A percentile compares a stretch with the other conserved stretches of the same genome.
Conservation (phyloP, 2,113 vertebrate genomes). For the Limanda limanda region DNA sequence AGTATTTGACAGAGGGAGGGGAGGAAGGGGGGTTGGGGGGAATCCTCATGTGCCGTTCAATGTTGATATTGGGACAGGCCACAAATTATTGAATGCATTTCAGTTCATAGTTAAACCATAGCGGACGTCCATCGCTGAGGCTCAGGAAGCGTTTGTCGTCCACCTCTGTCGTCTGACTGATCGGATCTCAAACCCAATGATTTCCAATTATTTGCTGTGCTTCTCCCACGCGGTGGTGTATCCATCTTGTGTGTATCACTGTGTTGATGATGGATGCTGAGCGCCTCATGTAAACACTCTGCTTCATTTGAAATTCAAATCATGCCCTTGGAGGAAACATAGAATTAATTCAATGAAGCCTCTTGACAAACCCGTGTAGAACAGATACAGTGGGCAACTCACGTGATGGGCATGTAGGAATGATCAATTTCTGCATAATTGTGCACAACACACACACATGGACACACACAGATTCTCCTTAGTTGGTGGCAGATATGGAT, state of each 20-base stretch:
- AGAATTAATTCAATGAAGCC: conserved; percentile 13
- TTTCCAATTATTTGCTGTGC: not conserved
- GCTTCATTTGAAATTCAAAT: conserved; percentile 33
- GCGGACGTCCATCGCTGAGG: too few relatives aligned
- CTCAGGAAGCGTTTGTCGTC: too few relatives aligned
- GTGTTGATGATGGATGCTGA: conserved; percentile 15
- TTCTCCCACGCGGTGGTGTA: conserved; percentile 13
- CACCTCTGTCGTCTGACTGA: not conserved
- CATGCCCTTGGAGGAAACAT: conserved; percentile 10
- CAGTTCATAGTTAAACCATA: too few relatives aligned
- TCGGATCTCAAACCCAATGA: not conserved
- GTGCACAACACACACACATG: conserved; percentile 13
- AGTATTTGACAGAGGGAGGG: not conserved
- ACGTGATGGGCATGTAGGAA: not conserved
- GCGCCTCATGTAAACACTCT: not conserved
- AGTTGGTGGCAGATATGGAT: conserved; percentile 11
- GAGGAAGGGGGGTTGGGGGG: too few relatives aligned
- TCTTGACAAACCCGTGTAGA: conserved; percentile 7
- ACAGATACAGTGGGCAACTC: not conserved
- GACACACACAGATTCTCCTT: not conserved
- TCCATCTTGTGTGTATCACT: conserved; percentile 22
- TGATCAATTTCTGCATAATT: conserved; percentile 25
- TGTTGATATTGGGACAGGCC: not conserved
- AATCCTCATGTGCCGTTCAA: not conserved
- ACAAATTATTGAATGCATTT: not conserved